Evolutionary conservation across 2,888 invertebrate genomes (phyloP).

Genomic region (Caenorhabditis japonica): DNA sequence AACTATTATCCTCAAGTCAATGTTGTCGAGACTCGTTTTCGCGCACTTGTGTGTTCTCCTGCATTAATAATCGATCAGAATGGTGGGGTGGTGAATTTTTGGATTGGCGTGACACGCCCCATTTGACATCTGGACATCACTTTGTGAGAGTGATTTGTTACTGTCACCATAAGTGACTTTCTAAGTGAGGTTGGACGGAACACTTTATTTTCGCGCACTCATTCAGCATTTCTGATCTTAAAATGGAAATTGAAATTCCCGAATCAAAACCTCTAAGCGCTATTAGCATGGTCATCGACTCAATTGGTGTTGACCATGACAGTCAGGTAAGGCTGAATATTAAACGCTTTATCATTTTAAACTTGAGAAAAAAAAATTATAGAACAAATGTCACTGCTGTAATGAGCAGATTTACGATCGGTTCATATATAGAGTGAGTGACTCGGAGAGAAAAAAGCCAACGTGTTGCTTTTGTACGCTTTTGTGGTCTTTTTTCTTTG

Average conservation of each 20-base stretch:
- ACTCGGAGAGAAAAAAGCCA: background rate
- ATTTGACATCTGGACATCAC: constrained; percentile 29
- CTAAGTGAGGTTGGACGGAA: too few relatives aligned
- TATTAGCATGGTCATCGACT: constrained; percentile 68
- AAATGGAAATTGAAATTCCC: constrained; percentile 30
- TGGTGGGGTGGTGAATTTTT: background rate
- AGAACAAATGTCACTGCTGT: constrained; percentile 57
- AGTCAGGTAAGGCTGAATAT: constrained; percentile 28
- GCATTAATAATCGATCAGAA: constrained; percentile 53
- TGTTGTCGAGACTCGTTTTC: constrained; percentile 26
- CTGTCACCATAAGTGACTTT: constrained; percentile 9
- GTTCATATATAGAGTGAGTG: constrained; percentile 55
- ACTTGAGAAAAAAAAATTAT: constrained; percentile 11
- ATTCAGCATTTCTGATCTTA: constrained; percentile 1
- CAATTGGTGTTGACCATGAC: constrained; percentile 65
- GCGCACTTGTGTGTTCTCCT: constrained; percentile 40
- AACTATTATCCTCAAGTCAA: constrained; percentile 49
- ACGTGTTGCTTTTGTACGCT: constrained; percentile 10
- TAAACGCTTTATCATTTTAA: background rate
- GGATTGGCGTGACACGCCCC: constrained; percentile 35
- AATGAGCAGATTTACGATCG: constrained; percentile 47
- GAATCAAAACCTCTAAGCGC: constrained; percentile 62
- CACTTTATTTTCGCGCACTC: constrained; percentile 29
- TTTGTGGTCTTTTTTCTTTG: background rate
- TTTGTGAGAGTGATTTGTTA: constrained; percentile 47